A percentile compares a stretch with the other conserved stretches of the same genome.
phyloP scores from a whole-genome alignment of 2,888 invertebrate genomes.

The Isotomurus palustris region DNA sequence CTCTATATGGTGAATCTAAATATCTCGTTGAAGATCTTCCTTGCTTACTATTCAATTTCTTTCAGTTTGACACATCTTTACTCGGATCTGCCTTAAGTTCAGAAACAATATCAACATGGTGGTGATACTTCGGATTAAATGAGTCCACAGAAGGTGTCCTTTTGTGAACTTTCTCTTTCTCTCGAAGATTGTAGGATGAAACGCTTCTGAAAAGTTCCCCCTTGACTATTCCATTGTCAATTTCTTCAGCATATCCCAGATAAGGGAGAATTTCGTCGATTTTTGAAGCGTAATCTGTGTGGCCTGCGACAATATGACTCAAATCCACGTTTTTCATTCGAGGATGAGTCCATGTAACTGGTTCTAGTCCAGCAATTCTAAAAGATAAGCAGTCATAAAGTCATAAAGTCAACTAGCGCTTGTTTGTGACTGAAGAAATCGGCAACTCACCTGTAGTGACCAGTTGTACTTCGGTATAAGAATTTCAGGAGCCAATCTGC shows the following conservation, averaged over 20 bases:
- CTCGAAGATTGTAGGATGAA: constrained; percentile 35
- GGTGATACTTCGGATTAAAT: constrained; percentile 9
- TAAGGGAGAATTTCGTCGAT: constrained; percentile 52
- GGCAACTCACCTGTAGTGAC: constrained; percentile 52
- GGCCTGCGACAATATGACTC: constrained; percentile 51
- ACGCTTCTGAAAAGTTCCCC: constrained; percentile 29
- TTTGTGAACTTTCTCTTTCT: constrained; percentile 23
- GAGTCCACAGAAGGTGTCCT: constrained; percentile 41
- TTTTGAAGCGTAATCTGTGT: constrained; percentile 59
- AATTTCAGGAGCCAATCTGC: constrained; percentile 63
- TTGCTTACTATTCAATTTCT: too few species aligned
- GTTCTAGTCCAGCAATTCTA: constrained; percentile 44
- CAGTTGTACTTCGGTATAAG: constrained; percentile 61
- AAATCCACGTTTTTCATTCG: constrained; percentile 44
- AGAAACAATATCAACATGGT: constrained; percentile 5
- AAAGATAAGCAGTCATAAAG: background rate
- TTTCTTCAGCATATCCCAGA: constrained; percentile 39
- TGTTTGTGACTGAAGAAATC: background rate
- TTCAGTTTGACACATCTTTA: too few species aligned
- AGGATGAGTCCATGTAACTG: constrained; percentile 43
- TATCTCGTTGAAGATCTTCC: too few species aligned
- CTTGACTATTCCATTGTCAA: constrained; percentile 24
- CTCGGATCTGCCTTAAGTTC: too few species aligned
- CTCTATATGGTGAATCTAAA: too few species aligned
- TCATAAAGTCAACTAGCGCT: background rate